These are phyloP conservation scores for Epinephelus cyanopodus DNA, from an alignment of 2,113 vertebrate genomes.

Conservation along the genomic window DNA sequence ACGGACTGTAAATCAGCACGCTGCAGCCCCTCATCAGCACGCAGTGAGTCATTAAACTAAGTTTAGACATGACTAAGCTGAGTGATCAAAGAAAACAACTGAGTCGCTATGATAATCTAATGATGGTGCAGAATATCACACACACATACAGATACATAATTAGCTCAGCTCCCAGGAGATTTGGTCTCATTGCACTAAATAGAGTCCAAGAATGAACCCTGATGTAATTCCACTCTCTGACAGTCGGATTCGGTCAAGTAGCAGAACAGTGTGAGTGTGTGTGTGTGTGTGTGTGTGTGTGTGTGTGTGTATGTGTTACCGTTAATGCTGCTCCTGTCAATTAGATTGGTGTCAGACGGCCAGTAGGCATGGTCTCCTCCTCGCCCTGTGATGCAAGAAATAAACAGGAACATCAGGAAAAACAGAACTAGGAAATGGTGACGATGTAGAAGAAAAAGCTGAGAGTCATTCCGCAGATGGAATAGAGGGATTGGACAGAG, in stretches of 20 bases:
- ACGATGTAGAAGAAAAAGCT: background rate
- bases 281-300: constrained; percentile 1
- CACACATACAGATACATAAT: constrained; percentile 9
- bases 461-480: constrained; percentile 5
- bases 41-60: constrained; percentile 18
- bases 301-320: constrained; percentile 81
- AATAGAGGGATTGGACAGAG: background rate
- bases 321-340: constrained; percentile 94
- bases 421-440: background rate
- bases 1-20: constrained; percentile 22
- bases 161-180: constrained; percentile 6
- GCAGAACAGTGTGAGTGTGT: constrained; percentile 3
- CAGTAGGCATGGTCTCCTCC: constrained; percentile 93
- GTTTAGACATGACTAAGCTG: constrained; percentile 43
- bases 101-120: constrained; percentile 21
- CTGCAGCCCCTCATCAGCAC: background rate
- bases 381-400: constrained; percentile 84
- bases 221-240: constrained; percentile 19
- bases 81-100: constrained; percentile 42
- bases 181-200: background rate
- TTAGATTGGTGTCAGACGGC: constrained; percentile 92
- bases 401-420: constrained; percentile 13
- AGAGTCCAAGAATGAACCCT: constrained; percentile 19
- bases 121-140: constrained; percentile 18
- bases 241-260: background rate